Percentiles rank a stretch among this genome's conserved stretches.
Evolutionary conservation across 2,797 vertebrate genomes (phyloP).

Genomic region (Sebastes taczanowskii): DNA sequence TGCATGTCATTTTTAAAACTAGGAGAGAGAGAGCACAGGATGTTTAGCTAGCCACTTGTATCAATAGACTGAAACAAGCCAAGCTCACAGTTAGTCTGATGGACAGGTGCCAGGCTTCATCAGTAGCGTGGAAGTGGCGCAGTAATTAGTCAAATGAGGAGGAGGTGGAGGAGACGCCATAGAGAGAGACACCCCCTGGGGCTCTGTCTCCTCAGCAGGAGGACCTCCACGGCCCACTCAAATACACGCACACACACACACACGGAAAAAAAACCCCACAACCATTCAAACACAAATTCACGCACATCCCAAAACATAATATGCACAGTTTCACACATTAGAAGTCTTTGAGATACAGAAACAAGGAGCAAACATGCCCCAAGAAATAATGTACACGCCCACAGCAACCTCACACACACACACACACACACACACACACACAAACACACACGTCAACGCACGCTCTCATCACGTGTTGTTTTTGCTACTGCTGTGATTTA

Average conservation of each 20-base stretch:
- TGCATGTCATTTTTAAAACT: too few relatives aligned
- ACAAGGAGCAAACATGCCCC: conserved; percentile 17
- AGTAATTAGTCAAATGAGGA: conserved; percentile 81
- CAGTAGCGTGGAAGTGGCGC: conserved; percentile 70
- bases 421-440: conserved; percentile 1
- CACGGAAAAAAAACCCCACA: conserved; percentile 6
- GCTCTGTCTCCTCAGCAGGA: conserved; percentile 62
- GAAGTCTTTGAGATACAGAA: conserved; percentile 25
- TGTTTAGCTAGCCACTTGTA: conserved; percentile 24
- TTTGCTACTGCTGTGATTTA: conserved; percentile 36
- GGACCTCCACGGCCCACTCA: conserved; percentile 50
- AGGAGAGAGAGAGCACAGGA: not conserved
- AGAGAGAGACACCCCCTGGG: conserved; percentile 56
- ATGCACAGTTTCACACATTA: conserved; percentile 48
- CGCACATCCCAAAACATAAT: conserved; percentile 26
- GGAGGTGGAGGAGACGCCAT: conserved; percentile 62
- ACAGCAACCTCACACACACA: conserved; percentile 9
- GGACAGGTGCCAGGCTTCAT: conserved; percentile 80
- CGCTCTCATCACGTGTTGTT: not conserved
- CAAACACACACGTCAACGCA: not conserved
- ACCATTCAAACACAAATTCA: conserved; percentile 32
- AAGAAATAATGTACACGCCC: conserved; percentile 6
- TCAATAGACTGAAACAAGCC: conserved; percentile 36
- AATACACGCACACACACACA: conserved; percentile 8
- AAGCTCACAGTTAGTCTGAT: conserved; percentile 61